Evolutionary conservation across 2,797 vertebrate species (phyloP).

Genomic region (Falco naumanni): DNA sequence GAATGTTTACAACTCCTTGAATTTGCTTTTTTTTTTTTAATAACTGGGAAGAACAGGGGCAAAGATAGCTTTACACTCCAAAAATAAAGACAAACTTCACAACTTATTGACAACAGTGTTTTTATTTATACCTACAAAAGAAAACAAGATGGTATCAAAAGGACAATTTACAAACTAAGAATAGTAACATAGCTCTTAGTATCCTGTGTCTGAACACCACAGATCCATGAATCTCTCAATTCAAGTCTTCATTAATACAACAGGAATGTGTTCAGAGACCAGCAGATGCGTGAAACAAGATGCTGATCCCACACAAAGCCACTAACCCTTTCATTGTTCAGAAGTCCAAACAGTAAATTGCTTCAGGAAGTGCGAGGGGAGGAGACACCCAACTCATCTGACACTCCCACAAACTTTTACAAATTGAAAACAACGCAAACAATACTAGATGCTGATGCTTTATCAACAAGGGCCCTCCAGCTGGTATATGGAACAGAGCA

Average conservation of each 20-base stretch:
- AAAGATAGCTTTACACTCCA: not conserved
- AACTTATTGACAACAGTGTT: conserved; percentile 81
- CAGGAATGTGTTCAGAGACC: conserved; percentile 82
- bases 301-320: conserved; percentile 77
- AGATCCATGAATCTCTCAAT: conserved; percentile 75
- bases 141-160: conserved; percentile 86
- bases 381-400: conserved; percentile 35
- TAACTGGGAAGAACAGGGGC: conserved; percentile 3
- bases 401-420: conserved; percentile 44
- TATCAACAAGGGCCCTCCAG: conserved; percentile 37
- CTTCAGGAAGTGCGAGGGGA: conserved; percentile 61
- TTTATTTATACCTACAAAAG: conserved; percentile 86
- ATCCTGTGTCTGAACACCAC: conserved; percentile 78
- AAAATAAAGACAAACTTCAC: conserved; percentile 66
- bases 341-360: conserved; percentile 66
- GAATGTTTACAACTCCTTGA: not conserved
- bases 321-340: conserved; percentile 71
- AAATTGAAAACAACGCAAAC: conserved; percentile 12
- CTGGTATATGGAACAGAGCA: conserved; percentile 33
- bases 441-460: not conserved
- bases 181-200: conserved; percentile 81
- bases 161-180: conserved; percentile 83
- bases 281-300: conserved; percentile 66
- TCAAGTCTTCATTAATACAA: conserved; percentile 75
- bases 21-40: not conserved